Base-by-base conservation (phyloP, 2,797 vertebrate genomes). In the Enteromius radiatus region DNA sequence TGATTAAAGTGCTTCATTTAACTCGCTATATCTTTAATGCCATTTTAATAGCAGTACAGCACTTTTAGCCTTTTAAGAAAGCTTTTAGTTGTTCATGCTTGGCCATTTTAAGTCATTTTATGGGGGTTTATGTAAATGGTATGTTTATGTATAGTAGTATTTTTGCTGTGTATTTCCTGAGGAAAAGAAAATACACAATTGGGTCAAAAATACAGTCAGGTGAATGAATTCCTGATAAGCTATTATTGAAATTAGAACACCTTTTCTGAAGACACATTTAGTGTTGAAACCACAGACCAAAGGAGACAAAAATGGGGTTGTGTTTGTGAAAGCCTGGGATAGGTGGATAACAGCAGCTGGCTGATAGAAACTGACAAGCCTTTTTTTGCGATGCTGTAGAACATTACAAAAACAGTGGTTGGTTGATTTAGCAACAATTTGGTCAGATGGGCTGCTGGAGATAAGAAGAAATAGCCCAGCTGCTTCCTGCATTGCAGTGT, bases 381-480 rank as follows among this genome's bases (percentile, higher is more conserved):
- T 87, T 86, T 28, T 28, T 84, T 87, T 86, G 77, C 38, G 59
- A 61, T 68, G 76, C 86, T 85, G 69, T 80, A 70, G 77, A 84
- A 87, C 84, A 81, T 87, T 86, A 81, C 86, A 71, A 84, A 85
- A 88, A 86, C 86, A 86, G 26, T 81, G 84, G 68, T 81, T 84
- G 83, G 82, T 74, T 86, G 73, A 87, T 84, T 84, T 82, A 76
- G 80, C 83, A 70, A 71, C 84, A 88, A 83, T 88, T 87, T 87
- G 84, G 52, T 84, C 76, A 67, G 84, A 84, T 81, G 52, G 63
- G 54, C 28, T 80, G 74, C 41, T 56, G 49, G 45, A 86, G 80
- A 87, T 83, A 71, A 88, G 84, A 80, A 67, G 84, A 87, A 78
- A 87, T 81, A 81, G 74, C 74, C 83, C 82, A 86, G 86, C 86